Percentiles rank a stretch among this genome's conserved stretches.
Evolutionary conservation across 2,888 invertebrate genomes (phyloP).

Genomic region (Drosophila mimica): DNA sequence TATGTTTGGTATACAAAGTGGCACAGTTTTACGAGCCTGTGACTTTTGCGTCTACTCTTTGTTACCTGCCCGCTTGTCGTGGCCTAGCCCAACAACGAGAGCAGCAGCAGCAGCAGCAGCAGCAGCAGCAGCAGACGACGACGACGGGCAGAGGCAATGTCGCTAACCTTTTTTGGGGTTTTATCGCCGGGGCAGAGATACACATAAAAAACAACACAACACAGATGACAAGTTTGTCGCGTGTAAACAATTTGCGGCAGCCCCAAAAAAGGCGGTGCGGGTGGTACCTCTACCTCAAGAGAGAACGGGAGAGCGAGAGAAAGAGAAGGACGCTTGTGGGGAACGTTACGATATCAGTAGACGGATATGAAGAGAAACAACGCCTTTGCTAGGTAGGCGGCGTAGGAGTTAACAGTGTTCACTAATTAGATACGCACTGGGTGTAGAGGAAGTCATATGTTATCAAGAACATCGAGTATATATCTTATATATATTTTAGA

Average conservation of each 20-base stretch:
- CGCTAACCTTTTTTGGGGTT: slow-evolving; percentile 77
- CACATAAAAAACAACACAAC: slow-evolving; percentile 50
- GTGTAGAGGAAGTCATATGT: neutral
- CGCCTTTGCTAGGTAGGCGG: slow-evolving; percentile 40
- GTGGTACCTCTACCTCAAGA: slow-evolving; percentile 35
- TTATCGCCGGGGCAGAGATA: slow-evolving; percentile 52
- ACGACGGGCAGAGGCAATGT: slow-evolving; percentile 57
- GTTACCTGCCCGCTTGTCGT: slow-evolving; percentile 46
- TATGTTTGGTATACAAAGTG: slow-evolving; percentile 49
- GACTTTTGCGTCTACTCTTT: slow-evolving; percentile 52
- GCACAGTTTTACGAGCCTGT: slow-evolving; percentile 67
- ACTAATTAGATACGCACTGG: slow-evolving; percentile 18
- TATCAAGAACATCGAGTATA: neutral
- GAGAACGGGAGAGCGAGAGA: slow-evolving; percentile 2
- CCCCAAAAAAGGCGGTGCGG: slow-evolving; percentile 66
- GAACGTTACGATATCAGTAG: slow-evolving; percentile 57
- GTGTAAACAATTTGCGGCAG: slow-evolving; percentile 76
- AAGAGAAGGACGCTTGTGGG: slow-evolving; percentile 4
- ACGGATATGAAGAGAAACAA: slow-evolving; percentile 62
- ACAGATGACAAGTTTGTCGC: slow-evolving; percentile 77
- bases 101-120: slow-evolving; percentile 26
- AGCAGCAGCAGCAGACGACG: slow-evolving; percentile 23
- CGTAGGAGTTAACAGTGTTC: slow-evolving; percentile 50
- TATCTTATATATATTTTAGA: neutral
- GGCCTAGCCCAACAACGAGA: slow-evolving; percentile 72